Percentiles rank a stretch among this genome's conserved stretches.
Conservation (phyloP, 2,113 vertebrate species). For the Takifugu flavidus region DNA sequence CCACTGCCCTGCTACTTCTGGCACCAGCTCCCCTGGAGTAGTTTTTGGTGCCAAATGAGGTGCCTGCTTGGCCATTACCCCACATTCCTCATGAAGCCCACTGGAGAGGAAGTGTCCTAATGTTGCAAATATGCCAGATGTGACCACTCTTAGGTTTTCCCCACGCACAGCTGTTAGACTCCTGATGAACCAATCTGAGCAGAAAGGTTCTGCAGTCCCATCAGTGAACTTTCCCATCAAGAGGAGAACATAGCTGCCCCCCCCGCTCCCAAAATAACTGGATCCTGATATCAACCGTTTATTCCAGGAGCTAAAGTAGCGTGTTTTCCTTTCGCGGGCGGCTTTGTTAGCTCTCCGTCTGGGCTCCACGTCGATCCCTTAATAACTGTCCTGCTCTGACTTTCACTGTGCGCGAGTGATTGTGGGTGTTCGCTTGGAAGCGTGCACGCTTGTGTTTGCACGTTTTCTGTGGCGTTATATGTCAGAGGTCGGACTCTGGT, state of each 20-base stretch:
- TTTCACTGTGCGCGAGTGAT: conserved; percentile 36
- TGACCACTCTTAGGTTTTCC: conserved; percentile 30
- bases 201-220: conserved; percentile 6
- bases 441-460: conserved; percentile 31
- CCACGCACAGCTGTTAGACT: conserved; percentile 13
- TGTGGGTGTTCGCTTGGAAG: conserved; percentile 29
- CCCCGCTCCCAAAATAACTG: too few species aligned
- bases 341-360: conserved; percentile 48
- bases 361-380: conserved; percentile 36
- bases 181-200: conserved; percentile 13
- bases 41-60: conserved; percentile 34
- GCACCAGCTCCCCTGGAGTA: conserved; percentile 4
- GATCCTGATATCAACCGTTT: conserved; percentile 19
- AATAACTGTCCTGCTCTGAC: conserved; percentile 65
- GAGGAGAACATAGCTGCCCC: conserved; percentile 30
- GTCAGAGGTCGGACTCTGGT: conserved; percentile 7
- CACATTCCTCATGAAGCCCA: conserved; percentile 3
- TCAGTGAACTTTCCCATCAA: conserved; percentile 31
- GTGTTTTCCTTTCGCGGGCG: conserved; percentile 13
- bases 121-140: conserved; percentile 57
- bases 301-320: conserved; percentile 42
- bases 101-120: conserved; percentile 57
- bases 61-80: conserved; percentile 38
- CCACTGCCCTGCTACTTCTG: conserved; percentile 22
- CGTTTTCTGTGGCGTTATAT: conserved; percentile 32